Evolutionary conservation across 2,888 invertebrate genomes (phyloP).

Genomic region (Gasteruption jaculator): DNA sequence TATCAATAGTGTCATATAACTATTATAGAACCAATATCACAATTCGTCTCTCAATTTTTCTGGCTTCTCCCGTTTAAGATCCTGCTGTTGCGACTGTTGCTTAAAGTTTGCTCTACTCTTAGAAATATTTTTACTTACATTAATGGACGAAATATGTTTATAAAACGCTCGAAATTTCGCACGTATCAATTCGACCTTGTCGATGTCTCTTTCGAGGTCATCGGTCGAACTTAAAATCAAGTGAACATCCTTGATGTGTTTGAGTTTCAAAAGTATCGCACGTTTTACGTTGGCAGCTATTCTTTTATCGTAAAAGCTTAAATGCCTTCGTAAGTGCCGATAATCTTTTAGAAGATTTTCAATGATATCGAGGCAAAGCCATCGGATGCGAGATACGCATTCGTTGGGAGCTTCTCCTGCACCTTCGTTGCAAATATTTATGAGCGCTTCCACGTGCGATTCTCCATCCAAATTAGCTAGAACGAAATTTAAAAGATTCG

Average conservation of each 20-base stretch:
- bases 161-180: conserved; percentile 30
- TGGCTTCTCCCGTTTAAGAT: conserved; percentile 7
- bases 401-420: conserved; percentile 36
- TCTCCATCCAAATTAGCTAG: conserved; percentile 62
- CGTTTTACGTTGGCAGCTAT: conserved; percentile 28
- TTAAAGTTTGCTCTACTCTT: conserved; percentile 13
- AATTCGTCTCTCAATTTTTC: conserved; percentile 33
- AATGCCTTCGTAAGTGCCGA: conserved; percentile 34
- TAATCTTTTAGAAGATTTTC: conserved; percentile 37
- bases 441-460: conserved; percentile 42
- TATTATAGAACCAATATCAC: conserved; percentile 32
- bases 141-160: conserved; percentile 17
- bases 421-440: conserved; percentile 42
- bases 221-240: conserved; percentile 36
- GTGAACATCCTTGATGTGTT: conserved; percentile 42
- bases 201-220: conserved; percentile 32
- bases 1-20: conserved; percentile 6
- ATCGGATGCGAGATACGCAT: conserved; percentile 42
- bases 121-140: conserved; percentile 23
- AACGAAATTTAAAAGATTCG: conserved; percentile 68
- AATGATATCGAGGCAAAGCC: conserved; percentile 43
- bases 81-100: too few relatives aligned
- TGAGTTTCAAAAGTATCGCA: conserved; percentile 38
- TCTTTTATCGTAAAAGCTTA: conserved; percentile 22
- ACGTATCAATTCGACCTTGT: conserved; percentile 29